These are phyloP conservation scores for Falco berigora DNA, from an alignment of 2,797 vertebrate genomes.

Conservation along the genomic window DNA sequence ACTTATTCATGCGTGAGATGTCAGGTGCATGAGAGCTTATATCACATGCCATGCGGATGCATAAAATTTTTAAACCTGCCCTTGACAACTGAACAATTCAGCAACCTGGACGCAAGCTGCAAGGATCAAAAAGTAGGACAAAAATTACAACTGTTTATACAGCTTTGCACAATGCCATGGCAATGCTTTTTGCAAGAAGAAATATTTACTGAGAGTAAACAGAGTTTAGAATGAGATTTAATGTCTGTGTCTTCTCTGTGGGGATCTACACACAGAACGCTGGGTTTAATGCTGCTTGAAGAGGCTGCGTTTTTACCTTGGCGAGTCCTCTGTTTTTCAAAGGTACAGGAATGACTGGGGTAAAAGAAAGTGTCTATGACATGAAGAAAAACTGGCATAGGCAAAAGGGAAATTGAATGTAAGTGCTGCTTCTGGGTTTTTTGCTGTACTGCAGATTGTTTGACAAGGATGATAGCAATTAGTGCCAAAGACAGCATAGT, in stretches of 20 bases:
- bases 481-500: not conserved
- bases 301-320: not conserved
- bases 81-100: constrained; percentile 58
- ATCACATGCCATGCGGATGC: constrained; percentile 38
- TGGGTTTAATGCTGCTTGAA: not conserved
- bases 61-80: constrained; percentile 65
- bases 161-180: constrained; percentile 25
- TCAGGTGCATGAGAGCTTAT: constrained; percentile 60
- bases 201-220: constrained; percentile 44
- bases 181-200: constrained; percentile 22
- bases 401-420: not conserved
- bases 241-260: not conserved
- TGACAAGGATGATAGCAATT: not conserved
- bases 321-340: not conserved
- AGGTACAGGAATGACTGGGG: not conserved
- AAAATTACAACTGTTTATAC: constrained; percentile 50
- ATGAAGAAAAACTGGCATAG: not conserved
- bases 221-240: constrained; percentile 27
- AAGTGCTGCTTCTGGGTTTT: not conserved
- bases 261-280: not conserved
- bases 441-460: not conserved
- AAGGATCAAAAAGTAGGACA: constrained; percentile 56
- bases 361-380: not conserved
- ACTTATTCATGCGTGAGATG: constrained; percentile 36
- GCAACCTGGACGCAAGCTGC: constrained; percentile 39